Conservation (phyloP, 2,113 vertebrate species). For the Halichoeres trimaculatus region DNA sequence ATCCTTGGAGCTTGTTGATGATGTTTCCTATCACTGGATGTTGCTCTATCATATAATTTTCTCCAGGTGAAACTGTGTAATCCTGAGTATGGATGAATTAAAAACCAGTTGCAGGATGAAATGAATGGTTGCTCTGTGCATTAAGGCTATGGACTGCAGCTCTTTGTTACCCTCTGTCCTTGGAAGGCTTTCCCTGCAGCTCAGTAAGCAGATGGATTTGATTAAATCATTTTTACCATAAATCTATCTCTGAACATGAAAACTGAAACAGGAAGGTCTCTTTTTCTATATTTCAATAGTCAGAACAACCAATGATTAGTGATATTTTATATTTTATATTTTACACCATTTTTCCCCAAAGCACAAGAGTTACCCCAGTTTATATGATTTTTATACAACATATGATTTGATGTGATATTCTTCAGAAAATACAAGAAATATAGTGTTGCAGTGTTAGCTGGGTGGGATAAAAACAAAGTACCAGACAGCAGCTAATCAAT, state of each 20-base stretch:
- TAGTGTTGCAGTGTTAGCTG: not conserved
- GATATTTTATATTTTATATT: not conserved
- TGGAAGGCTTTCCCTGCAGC: conserved; percentile 52
- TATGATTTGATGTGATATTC: too few species aligned
- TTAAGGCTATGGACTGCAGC: conserved; percentile 6
- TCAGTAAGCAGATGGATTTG: conserved; percentile 52
- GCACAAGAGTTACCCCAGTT: not conserved
- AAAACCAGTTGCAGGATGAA: too few species aligned
- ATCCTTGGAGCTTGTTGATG: not conserved
- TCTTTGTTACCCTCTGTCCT: conserved; percentile 29
- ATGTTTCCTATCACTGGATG: not conserved
- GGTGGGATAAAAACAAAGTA: not conserved
- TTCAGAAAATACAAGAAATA: too few species aligned
- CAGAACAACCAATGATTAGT: not conserved
- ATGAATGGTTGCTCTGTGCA: conserved; percentile 1
- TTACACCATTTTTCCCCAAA: not conserved
- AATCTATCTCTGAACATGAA: conserved; percentile 25
- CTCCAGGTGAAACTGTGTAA: not conserved
- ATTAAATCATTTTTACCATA: conserved; percentile 57
- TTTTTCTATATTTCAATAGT: conserved; percentile 9
- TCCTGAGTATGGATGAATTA: not conserved
- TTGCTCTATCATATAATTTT: not conserved
- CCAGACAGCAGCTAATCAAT: not conserved
- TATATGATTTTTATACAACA: conserved; percentile 6
- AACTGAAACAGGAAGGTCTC: conserved; percentile 17